These are phyloP conservation scores for Drosophila cognata DNA, from an alignment of 2,888 invertebrate species.

Conservation along the genomic window DNA sequence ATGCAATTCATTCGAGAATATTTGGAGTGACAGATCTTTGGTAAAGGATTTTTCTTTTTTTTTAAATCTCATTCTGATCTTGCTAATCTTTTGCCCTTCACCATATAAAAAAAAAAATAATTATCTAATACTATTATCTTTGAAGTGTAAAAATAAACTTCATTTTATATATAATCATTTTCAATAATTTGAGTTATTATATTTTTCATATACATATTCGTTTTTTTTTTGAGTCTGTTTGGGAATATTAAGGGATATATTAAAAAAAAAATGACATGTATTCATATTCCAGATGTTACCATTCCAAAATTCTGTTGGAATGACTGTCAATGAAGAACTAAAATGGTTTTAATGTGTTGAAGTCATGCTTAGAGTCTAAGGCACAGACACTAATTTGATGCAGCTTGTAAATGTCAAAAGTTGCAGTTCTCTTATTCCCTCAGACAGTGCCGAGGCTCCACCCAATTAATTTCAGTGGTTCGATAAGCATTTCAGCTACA, in stretches of 20 bases:
- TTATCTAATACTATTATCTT: neutral
- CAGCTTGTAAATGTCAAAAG: constrained; percentile 29
- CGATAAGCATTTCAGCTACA: constrained; percentile 41
- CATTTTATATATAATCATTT: neutral
- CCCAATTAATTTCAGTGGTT: constrained; percentile 39
- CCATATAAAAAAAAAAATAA: neutral
- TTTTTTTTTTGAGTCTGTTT: too few relatives aligned
- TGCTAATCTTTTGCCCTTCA: neutral
- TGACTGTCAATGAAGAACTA: neutral
- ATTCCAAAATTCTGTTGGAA: neutral
- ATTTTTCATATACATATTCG: too few relatives aligned
- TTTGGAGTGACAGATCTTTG: neutral
- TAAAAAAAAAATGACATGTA: neutral
- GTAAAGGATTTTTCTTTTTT: too few relatives aligned
- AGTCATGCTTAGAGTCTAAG: neutral
- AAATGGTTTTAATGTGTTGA: neutral
- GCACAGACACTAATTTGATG: neutral
- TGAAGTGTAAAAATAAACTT: neutral
- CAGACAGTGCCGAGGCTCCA: constrained; percentile 13
- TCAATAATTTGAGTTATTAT: neutral
- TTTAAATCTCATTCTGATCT: neutral
- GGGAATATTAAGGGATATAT: neutral
- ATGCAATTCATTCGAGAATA: neutral
- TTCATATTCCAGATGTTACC: neutral
- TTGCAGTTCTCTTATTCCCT: constrained; percentile 12